Base-by-base conservation (phyloP, 2,797 vertebrate species). In the Sarcophilus harrisii region DNA sequence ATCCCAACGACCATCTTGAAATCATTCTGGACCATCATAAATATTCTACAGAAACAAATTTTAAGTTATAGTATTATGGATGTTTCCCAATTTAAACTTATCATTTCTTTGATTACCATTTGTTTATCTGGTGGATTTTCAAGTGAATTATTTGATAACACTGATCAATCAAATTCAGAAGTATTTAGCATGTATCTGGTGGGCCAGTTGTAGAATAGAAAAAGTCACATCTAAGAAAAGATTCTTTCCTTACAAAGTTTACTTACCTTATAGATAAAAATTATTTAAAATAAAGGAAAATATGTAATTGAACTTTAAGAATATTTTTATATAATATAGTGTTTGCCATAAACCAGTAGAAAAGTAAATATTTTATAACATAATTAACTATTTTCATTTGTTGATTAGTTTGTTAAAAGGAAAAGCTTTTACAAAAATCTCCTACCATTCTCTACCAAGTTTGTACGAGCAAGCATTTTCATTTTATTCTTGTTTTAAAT, bases 401-500 rank as follows among this genome's bases (percentile, higher is more conserved):
- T 45, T 27, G 38, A 4, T 87, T 49, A 49, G 0, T 4, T 45
- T 81, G 24, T 87, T 49, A 49, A 49, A 87, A 45, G 38, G 18
- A 49, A 45, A 32, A 81, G n/a, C n/a, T 10, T 8, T 81, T 81
- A 24, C 3, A 81, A 24, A 87, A 87, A 9, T 87, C 73, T 73
- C 18, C 18, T 45, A 27, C 38, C 21, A 87, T 27, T 49, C 11
- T 87, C 73, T 27, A 87, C 8, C 38, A 87, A 38, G 45, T 87
- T 45, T 45, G 38, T 45, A 38, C 87, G 38, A 87, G 38, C 38
- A 45, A 87, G 73, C 38, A 87, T 87, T 87, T 87, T 49, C 24
- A 49, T 87, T 87, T 87, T 87, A 87, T 87, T 87, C 21, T 87
- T 87, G n/a, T 45, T 87, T 87, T 87, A 87, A 87, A 49, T 87